A percentile compares a stretch with the other conserved stretches of the same genome.
These are phyloP conservation scores for Amniataba percoides DNA, from an alignment of 2,797 vertebrate genomes.

Conservation along the genomic window DNA sequence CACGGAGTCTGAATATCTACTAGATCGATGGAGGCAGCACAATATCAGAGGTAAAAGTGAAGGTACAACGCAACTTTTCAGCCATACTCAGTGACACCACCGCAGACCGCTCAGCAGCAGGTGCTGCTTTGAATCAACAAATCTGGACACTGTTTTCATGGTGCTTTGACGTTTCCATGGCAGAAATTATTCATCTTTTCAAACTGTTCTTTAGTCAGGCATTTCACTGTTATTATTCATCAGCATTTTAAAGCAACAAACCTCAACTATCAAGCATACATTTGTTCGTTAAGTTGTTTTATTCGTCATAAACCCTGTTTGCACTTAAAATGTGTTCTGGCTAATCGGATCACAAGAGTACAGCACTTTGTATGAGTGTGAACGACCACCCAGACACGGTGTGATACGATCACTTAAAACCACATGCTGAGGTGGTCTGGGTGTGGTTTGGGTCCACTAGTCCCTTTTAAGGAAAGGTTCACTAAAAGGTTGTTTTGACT, in stretches of 20 bases:
- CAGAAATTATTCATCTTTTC: conserved; percentile 9
- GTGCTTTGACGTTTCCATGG: conserved; percentile 2
- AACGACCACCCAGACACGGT: too few species aligned
- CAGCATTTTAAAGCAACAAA: not conserved
- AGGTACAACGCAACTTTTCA: conserved; percentile 22
- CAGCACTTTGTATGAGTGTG: too few species aligned
- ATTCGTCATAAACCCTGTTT: not conserved
- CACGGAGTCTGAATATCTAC: conserved; percentile 6
- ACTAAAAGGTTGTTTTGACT: too few species aligned
- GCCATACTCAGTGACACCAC: not conserved
- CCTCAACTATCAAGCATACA: not conserved
- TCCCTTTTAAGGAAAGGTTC: too few species aligned
- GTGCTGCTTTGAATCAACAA: conserved; percentile 32
- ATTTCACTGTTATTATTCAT: not conserved
- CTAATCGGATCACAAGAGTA: too few species aligned
- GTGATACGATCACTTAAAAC: too few species aligned
- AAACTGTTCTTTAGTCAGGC: not conserved
- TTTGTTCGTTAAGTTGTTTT: not conserved
- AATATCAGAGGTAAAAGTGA: conserved; percentile 20
- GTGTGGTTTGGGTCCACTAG: too few species aligned
- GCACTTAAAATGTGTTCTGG: too few species aligned
- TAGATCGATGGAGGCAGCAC: not conserved
- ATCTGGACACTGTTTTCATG: not conserved
- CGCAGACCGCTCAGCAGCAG: conserved; percentile 12
- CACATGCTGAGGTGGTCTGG: too few species aligned